phyloP scores from a whole-genome alignment of 2,888 invertebrate species.

The Heteromurus nitidus region DNA sequence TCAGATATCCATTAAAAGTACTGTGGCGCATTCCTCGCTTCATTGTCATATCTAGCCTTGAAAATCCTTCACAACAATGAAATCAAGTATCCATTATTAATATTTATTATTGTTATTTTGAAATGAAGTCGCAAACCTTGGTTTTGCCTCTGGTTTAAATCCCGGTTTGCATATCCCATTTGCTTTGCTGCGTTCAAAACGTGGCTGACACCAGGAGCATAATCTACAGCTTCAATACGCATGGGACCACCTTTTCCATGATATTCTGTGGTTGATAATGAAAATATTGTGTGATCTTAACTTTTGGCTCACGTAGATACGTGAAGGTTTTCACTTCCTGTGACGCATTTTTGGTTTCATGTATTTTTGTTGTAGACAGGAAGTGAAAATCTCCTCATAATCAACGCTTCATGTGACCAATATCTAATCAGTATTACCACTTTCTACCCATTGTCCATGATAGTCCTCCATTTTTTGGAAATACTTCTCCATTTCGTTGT shows the following conservation, averaged over 20 bases:
- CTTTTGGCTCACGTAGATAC: no score
- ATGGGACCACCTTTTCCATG: conserved; percentile 56
- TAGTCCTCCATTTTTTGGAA: conserved; percentile 23
- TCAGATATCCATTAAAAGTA: conserved; percentile 39
- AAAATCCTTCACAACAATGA: conserved; percentile 30
- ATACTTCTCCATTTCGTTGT: conserved; percentile 23
- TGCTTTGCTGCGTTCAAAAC: conserved; percentile 56
- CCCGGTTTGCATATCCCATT: conserved; percentile 29
- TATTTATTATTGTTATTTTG: not conserved
- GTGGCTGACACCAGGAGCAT: conserved; percentile 11
- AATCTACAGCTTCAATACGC: conserved; percentile 18
- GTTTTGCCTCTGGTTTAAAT: not conserved
- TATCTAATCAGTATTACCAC: not conserved
- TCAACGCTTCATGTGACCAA: no score
- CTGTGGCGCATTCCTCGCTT: conserved; percentile 41
- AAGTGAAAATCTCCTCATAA: no score
- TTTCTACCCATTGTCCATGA: conserved; percentile 3
- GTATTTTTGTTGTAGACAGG: not conserved
- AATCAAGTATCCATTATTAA: no score
- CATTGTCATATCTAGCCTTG: conserved; percentile 39
- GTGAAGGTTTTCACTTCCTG: no score
- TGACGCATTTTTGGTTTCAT: no score
- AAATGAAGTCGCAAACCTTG: not conserved
- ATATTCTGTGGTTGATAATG: no score
- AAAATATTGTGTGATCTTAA: no score